Evolutionary conservation across 35 echinoderm and acorn worm species (phyloP).

Genomic region (Lytechinus variegatus): DNA sequence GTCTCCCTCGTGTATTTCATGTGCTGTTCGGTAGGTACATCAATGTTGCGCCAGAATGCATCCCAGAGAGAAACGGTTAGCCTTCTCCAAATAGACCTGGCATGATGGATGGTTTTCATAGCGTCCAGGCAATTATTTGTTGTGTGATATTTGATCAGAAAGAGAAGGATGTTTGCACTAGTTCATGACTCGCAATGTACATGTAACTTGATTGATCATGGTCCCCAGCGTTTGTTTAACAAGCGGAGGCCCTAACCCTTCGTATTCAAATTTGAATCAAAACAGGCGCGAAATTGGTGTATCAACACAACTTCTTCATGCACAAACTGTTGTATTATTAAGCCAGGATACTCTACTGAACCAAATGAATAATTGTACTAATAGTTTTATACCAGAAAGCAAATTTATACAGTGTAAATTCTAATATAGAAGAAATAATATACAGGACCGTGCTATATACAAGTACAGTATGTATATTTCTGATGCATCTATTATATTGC

Average conservation of each 20-base stretch:
- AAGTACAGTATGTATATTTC: no score
- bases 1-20: no score
- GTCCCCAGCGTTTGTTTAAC: neutral
- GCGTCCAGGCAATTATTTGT: conserved; percentile 10
- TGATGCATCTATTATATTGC: no score
- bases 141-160: neutral
- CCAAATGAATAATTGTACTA: no score
- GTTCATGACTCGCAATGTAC: conserved; percentile 2
- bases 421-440: no score
- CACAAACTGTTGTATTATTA: neutral
- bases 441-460: no score
- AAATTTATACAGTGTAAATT: no score
- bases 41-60: neutral
- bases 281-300: neutral
- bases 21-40: neutral
- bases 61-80: neutral
- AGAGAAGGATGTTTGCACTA: conserved; percentile 2
- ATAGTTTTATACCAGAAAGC: no score
- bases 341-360: neutral
- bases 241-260: neutral
- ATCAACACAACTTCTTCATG: neutral
- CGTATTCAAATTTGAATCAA: neutral
- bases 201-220: conserved; percentile 13
- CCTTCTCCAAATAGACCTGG: neutral
- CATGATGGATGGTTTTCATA: conserved; percentile 18